Evolutionary conservation across 2,113 vertebrate genomes (phyloP).

Genomic region (Ornithorhynchus anatinus): DNA sequence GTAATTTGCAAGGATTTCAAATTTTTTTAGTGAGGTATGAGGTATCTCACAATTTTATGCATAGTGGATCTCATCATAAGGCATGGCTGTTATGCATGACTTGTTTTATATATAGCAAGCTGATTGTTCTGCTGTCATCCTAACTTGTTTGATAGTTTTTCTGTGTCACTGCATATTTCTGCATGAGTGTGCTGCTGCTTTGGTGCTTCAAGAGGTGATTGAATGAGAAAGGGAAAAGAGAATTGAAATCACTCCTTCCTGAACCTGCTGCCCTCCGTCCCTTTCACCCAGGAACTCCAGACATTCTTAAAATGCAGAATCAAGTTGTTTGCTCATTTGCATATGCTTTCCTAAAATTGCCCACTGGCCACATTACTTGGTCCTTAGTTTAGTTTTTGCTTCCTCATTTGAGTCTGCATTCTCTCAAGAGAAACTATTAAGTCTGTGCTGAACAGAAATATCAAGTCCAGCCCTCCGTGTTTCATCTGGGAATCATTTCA

Average conservation of each 20-base stretch:
- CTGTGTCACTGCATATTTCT: background rate
- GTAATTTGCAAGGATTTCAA: background rate
- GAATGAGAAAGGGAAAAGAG: background rate
- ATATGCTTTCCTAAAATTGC: too few species aligned
- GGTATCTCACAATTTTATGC: background rate
- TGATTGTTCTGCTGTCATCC: background rate
- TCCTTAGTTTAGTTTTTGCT: too few species aligned
- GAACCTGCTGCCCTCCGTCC: too few species aligned
- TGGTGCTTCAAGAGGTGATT: background rate
- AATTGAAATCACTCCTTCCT: background rate
- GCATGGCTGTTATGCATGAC: conserved; percentile 12
- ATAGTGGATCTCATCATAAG: background rate
- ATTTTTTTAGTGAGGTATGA: background rate
- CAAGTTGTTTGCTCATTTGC: too few species aligned
- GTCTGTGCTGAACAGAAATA: too few species aligned
- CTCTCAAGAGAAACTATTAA: too few species aligned
- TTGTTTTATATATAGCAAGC: background rate
- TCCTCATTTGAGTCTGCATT: too few species aligned
- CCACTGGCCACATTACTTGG: too few species aligned
- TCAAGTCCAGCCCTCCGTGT: too few species aligned
- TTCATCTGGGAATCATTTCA: too few species aligned
- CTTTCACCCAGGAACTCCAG: too few species aligned
- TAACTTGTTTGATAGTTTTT: background rate
- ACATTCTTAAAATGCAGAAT: too few species aligned
- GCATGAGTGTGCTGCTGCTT: background rate